Base-by-base conservation (phyloP, 2,888 invertebrate genomes). In the Macrophya annulata region DNA sequence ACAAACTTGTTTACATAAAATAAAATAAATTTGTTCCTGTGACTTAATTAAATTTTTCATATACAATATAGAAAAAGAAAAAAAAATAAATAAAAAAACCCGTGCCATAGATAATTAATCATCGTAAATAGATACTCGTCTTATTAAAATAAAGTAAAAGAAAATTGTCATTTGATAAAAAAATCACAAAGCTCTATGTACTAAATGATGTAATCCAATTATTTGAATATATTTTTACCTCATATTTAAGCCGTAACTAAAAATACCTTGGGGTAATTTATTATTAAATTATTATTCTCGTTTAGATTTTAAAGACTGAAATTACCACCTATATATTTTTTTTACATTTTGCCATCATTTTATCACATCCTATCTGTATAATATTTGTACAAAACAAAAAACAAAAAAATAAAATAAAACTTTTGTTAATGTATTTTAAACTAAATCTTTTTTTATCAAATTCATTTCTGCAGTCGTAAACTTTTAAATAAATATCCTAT, bases 341-440 rank as follows among this genome's bases (percentile, higher is more conserved):
- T 91, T 92, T 90, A 89, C 90, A 88, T 91, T 89, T 89, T 87
- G 87, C 88, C 76, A 89, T 88, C 85, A 84, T 87, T 87, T 87
- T 88, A 88, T 89, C 87, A 88, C 87, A 74, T 43, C 43, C 43
- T 72, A 72, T 21, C 43, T 92, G 92, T 92, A 92, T 89, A 85
- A 92, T 91, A 93, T 91, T 91, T 93, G 92, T 92, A 91, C 89
- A 91, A 88, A 92, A 91, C 89, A 91, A 88, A 92, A 87, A 90
- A 89, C 85, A 87, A 91, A 90, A 89, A 86, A 87, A 91, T 89
- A 89, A 89, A 88, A 89, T 84, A 87, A 84, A 86, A 85, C 86
- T 90, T 89, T 91, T 90, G 92, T 92, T 91, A 90, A 91, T 85
- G 85, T 88, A 89, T 88, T 88, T 87, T 88, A 87, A 86, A 87